Conservation (phyloP, 2,797 vertebrate species). For the Catamblyrhynchus diadema region DNA sequence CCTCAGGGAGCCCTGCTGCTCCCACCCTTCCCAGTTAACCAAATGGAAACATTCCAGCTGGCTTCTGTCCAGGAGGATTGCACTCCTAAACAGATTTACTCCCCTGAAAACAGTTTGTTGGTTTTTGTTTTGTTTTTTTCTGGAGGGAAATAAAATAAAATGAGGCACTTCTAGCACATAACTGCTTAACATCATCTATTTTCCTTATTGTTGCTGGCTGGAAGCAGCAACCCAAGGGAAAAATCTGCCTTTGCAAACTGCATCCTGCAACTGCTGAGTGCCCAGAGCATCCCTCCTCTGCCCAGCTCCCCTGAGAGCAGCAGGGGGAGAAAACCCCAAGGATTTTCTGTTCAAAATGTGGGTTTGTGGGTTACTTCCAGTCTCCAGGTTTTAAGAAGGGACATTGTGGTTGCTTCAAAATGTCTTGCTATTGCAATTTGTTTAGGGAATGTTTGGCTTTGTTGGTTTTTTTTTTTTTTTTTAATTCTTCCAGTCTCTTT, state of each 20-base stretch:
- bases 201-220: neutral
- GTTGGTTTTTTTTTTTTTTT: too few species aligned
- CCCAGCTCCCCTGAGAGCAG: neutral
- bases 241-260: neutral
- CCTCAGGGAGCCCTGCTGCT: neutral
- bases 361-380: neutral
- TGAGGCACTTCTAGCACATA: neutral
- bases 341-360: neutral
- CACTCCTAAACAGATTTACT: neutral
- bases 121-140: neutral
- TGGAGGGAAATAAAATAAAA: slow-evolving; percentile 21
- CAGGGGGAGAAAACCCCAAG: neutral
- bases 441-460: neutral
- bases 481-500: neutral
- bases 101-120: neutral
- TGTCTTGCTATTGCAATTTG: neutral
- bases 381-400: neutral
- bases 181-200: neutral
- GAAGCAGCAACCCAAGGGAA: neutral
- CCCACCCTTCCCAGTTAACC: neutral
- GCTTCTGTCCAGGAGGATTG: neutral
- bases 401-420: neutral
- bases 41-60: neutral
- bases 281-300: neutral
- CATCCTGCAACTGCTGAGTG: neutral